Conservation (phyloP, 2,797 vertebrate genomes). For the Tympanoctomys barrerae region DNA sequence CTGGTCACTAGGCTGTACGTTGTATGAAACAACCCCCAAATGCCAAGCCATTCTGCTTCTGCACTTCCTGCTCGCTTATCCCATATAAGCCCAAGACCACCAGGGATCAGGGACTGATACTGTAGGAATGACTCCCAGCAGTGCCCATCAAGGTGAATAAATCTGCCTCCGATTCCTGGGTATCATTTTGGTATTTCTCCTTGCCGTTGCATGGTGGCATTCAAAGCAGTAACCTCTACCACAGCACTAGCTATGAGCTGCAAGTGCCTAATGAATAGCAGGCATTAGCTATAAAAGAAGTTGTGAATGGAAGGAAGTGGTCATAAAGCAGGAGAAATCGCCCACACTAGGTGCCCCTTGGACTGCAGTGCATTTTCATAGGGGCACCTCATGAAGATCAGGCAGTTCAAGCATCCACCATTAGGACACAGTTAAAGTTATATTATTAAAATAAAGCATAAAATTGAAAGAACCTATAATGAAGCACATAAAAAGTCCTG, state of each 20-base stretch:
- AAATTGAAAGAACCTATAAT: slow-evolving; percentile 1
- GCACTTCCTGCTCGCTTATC: neutral
- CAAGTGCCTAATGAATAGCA: neutral
- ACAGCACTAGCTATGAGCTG: neutral
- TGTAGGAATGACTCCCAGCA: neutral
- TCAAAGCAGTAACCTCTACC: slow-evolving; percentile 2
- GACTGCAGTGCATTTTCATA: neutral
- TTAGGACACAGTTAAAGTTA: neutral
- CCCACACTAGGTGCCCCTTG: neutral
- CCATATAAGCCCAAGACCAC: neutral
- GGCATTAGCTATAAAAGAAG: neutral
- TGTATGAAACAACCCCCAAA: neutral
- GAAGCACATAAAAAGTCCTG: neutral
- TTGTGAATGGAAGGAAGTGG: neutral
- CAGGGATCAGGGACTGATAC: neutral
- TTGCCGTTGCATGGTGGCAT: neutral
- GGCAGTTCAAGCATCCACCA: neutral
- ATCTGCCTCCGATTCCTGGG: neutral
- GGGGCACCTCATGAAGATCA: slow-evolving; percentile 24
- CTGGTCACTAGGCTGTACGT: neutral
- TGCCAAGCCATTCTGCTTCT: neutral
- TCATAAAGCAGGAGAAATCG: slow-evolving; percentile 14
- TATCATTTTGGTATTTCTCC: neutral
- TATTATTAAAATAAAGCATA: slow-evolving; percentile 13
- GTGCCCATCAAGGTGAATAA: neutral